A percentile compares a stretch with the other conserved stretches of the same genome.
These are phyloP conservation scores for Platysternon megacephalum DNA, from an alignment of 2,113 vertebrate species.

Conservation along the genomic window DNA sequence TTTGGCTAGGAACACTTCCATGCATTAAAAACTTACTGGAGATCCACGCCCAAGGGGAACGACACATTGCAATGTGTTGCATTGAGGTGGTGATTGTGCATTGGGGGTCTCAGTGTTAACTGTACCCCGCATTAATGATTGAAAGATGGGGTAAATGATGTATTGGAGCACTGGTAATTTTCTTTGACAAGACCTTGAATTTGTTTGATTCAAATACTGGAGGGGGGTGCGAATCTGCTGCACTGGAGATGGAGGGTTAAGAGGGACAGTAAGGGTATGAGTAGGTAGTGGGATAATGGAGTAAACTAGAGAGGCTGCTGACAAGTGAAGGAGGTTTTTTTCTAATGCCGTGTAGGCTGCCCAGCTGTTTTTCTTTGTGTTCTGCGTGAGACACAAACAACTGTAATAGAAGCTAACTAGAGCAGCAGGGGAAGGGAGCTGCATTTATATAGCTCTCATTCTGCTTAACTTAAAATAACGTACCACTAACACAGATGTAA, in stretches of 20 bases:
- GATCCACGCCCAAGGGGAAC: background rate
- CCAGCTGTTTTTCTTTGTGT: background rate
- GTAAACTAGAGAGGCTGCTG: background rate
- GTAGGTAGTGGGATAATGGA: background rate
- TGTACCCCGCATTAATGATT: fast-evolving
- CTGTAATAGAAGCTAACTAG: fast-evolving
- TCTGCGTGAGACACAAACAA: background rate
- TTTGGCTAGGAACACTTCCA: fast-evolving
- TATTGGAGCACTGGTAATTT: background rate
- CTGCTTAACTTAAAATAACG: fast-evolving
- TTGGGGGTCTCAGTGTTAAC: background rate
- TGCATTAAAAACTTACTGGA: background rate
- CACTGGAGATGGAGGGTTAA: fast-evolving
- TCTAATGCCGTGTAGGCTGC: background rate
- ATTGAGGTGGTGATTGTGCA: background rate
- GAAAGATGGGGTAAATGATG: background rate
- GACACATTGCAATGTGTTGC: background rate
- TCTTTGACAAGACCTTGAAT: background rate
- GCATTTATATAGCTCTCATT: fast-evolving
- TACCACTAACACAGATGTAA: background rate
- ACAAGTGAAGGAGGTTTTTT: background rate
- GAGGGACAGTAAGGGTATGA: fast-evolving
- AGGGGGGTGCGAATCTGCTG: fast-evolving
- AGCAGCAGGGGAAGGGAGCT: too few relatives aligned
- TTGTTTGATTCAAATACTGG: background rate